Base-by-base conservation (phyloP, 2,113 vertebrate genomes). In the Aspiorhynchus laticeps region DNA sequence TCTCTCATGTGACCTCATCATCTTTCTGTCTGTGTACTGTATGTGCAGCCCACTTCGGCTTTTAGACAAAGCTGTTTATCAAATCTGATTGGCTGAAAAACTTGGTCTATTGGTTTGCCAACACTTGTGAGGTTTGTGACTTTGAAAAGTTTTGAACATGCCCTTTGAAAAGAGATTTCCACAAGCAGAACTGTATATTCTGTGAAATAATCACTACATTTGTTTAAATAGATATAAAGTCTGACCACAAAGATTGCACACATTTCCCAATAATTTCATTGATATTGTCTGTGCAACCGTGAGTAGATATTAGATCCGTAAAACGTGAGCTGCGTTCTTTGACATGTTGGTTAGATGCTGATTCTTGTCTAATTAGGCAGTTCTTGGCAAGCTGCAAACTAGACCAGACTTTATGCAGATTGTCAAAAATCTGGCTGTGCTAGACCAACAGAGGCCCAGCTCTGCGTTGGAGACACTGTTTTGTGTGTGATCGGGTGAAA, bases 401-500 rank as follows among this genome's bases (percentile, higher is more conserved):
- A 48, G 15, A 78, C 76, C 43, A 78, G 46, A 78, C 28, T 78
- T 78, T 53, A 48, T 78, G 48, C 76, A 53, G 76, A 78, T 78
- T 78, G 76, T 48, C 48, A 33, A 33, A 78, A 78, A 78, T 78
- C 76, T 33, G 76, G 14, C 46, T 21, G 76, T 31, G 46, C 19
- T 48, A 78, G 76, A 53, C 43, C 31, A 78, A 51, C 76, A 78
- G 76, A 78, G 76, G 17, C 43, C 76, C 76, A 48, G 26, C 76
- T 53, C n/a, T 73, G 26, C 9, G 11, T 53, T 26, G 19, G 46
- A 53, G 76, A 51, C 26, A 51, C 15, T 53, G 26, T 31, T 78
- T 19, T 19, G 48, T 53, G 76, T 33, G 17, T 53, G 76, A 78
- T 33, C 0, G 19, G 76, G 48, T 78, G 76, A 78, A 53, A 78